Conservation (phyloP, 2,888 invertebrate species). For the Latrodectus elegans region DNA sequence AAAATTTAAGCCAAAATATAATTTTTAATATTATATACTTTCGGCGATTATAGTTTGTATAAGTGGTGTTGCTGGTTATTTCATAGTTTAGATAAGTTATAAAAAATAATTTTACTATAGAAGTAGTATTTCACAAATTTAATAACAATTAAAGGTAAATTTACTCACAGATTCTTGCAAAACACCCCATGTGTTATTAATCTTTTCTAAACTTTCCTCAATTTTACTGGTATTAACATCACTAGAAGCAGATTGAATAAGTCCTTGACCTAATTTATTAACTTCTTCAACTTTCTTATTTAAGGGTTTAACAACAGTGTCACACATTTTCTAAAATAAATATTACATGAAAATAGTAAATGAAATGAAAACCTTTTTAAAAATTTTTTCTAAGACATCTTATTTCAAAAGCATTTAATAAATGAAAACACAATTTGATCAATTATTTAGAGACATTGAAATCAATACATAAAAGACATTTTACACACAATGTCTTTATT, state of each 20-base stretch:
- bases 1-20: no score
- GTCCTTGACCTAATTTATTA: constrained; percentile 87
- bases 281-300: constrained; percentile 88
- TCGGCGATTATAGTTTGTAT: no score
- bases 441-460: neutral
- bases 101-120: no score
- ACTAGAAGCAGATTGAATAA: constrained; percentile 90
- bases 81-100: no score
- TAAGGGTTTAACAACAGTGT: constrained; percentile 86
- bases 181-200: constrained; percentile 94
- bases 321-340: constrained; percentile 79
- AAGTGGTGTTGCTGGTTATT: no score
- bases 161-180: constrained; percentile 84
- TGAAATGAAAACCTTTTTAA: constrained; percentile 5
- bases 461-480: no score
- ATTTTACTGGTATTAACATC: constrained; percentile 89
- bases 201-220: constrained; percentile 91
- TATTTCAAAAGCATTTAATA: neutral
- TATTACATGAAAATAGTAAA: constrained; percentile 6
- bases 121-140: neutral
- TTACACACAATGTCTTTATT: neutral
- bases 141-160: neutral
- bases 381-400: neutral
- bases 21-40: no score
- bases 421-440: neutral